These are phyloP conservation scores for Ormyrus labotus DNA, from an alignment of 2,888 invertebrate genomes.

Conservation along the genomic window DNA sequence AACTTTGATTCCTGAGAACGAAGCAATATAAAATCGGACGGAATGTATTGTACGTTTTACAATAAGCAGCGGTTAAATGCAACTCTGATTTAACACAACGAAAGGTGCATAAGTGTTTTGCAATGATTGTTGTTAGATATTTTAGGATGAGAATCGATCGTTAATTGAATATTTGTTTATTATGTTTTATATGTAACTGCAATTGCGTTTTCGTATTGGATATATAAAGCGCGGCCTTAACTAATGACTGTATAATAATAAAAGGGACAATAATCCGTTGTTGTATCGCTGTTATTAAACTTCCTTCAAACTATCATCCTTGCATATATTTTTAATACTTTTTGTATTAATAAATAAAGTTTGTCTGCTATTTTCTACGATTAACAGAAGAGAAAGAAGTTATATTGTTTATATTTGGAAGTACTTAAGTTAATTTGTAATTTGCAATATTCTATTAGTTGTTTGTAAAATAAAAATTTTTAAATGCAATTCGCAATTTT, in stretches of 20 bases:
- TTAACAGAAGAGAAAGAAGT: no score
- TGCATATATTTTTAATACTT: background rate
- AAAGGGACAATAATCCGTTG: slow-evolving; percentile 56
- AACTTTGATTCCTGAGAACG: background rate
- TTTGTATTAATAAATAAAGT: background rate
- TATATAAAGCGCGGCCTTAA: slow-evolving; percentile 29
- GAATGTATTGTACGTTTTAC: background rate
- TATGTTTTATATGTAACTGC: slow-evolving; percentile 47
- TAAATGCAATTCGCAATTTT: no score
- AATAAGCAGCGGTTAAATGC: slow-evolving; percentile 32
- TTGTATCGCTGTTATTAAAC: slow-evolving; percentile 33
- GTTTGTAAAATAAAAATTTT: no score
- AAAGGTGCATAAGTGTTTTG: slow-evolving; percentile 47
- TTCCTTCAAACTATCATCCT: slow-evolving; percentile 2
- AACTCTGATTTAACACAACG: slow-evolving; percentile 8
- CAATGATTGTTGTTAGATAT: slow-evolving; percentile 54
- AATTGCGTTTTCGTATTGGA: slow-evolving; percentile 47
- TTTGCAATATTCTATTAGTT: no score
- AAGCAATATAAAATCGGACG: background rate
- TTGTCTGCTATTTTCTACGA: no score
- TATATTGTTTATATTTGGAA: slow-evolving; percentile 1
- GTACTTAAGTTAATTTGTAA: background rate
- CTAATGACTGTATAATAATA: slow-evolving; percentile 57
- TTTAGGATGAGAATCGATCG: slow-evolving; percentile 38
- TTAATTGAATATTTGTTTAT: slow-evolving; percentile 53